A percentile compares a stretch with the other conserved stretches of the same genome.
Conservation (phyloP, 64 coral and sea anemone species). For the Trachythela sp. region DNA sequence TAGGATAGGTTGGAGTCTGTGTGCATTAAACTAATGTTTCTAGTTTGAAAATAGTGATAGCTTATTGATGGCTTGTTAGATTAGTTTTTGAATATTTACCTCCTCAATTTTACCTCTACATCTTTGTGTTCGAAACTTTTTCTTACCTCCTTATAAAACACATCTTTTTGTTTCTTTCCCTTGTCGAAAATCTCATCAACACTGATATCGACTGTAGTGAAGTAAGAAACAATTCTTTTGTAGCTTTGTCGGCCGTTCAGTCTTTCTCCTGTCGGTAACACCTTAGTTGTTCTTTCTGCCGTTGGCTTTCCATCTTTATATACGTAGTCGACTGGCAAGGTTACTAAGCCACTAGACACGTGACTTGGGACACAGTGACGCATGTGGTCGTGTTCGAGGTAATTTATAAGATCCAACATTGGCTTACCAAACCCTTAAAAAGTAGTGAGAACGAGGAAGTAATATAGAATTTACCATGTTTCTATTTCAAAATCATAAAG, state of each 20-base stretch:
- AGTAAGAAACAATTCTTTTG: constrained; percentile 62
- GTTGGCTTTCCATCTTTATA: constrained; percentile 66
- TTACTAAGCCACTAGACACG: constrained; percentile 74
- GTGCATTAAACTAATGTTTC: no score
- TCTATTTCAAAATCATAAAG: no score
- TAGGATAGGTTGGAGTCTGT: no score
- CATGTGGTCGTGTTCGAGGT: constrained; percentile 64
- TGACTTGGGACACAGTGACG: constrained; percentile 81
- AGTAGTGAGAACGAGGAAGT: background rate
- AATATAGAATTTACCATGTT: no score
- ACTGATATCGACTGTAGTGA: constrained; percentile 63
- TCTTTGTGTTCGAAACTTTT: background rate
- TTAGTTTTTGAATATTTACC: no score
- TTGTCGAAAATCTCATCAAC: constrained; percentile 36
- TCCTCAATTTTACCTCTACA: background rate
- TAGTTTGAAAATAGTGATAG: no score
- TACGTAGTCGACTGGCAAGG: constrained; percentile 64
- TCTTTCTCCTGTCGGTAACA: constrained; percentile 49
- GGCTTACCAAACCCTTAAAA: background rate
- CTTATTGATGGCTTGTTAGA: no score
- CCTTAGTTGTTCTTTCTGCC: constrained; percentile 40
- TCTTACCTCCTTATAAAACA: constrained; percentile 2
- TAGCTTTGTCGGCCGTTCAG: constrained; percentile 63
- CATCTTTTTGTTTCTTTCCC: constrained; percentile 1
- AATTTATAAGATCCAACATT: constrained; percentile 47